These are phyloP conservation scores for Chaetops frenatus DNA, from an alignment of 2,113 vertebrate species.

Conservation along the genomic window DNA sequence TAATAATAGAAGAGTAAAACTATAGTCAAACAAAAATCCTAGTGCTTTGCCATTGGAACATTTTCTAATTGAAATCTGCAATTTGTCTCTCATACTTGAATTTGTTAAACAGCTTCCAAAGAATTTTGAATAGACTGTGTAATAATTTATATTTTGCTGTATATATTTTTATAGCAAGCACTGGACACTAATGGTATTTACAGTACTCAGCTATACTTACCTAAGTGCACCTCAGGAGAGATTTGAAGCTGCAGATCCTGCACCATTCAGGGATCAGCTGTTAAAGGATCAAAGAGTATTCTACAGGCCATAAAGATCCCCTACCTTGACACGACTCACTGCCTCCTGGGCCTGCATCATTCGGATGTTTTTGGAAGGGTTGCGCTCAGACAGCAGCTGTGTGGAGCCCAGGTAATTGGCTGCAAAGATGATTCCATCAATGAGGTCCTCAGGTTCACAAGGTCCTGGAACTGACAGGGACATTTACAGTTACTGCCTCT, in stretches of 20 bases:
- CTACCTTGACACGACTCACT: slow-evolving; percentile 96
- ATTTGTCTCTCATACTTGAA: background rate
- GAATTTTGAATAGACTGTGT: background rate
- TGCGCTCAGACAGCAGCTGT: slow-evolving; percentile 94
- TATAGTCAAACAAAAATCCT: background rate
- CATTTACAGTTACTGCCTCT: background rate
- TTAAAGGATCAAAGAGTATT: background rate
- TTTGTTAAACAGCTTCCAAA: background rate
- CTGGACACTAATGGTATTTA: background rate
- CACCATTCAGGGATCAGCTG: background rate
- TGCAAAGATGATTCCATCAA: slow-evolving; percentile 98
- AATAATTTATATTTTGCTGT: background rate
- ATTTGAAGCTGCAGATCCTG: background rate
- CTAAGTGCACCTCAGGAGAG: background rate
- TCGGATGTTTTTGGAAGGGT: slow-evolving; percentile 97
- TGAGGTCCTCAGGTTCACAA: slow-evolving; percentile 97
- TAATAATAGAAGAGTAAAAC: background rate
- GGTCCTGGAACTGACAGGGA: slow-evolving; percentile 87
- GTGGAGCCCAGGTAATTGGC: slow-evolving; percentile 99
- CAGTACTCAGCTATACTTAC: background rate
- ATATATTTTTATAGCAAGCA: background rate
- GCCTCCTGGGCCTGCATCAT: slow-evolving; percentile 99
- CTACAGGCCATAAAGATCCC: background rate
- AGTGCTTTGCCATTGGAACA: background rate
- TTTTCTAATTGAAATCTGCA: background rate